Conservation (phyloP, 2,888 invertebrate species). For the Amaurobius ferox region DNA sequence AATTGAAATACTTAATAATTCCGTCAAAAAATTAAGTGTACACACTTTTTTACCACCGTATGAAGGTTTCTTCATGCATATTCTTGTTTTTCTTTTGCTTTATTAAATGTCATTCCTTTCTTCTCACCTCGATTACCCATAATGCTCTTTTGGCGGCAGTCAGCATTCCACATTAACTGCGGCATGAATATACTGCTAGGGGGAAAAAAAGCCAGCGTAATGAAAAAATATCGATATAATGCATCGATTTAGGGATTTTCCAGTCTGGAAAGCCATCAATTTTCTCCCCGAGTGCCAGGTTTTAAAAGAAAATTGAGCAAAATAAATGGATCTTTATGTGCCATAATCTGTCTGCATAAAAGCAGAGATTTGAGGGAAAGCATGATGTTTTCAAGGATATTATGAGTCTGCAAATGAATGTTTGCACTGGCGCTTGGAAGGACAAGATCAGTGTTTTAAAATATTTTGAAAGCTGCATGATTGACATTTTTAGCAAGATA, state of each 20-base stretch:
- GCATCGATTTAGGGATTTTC: conserved; percentile 18
- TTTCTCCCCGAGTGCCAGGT: conserved; percentile 11
- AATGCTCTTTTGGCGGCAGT: neutral
- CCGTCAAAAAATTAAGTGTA: too few relatives aligned
- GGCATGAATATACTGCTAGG: conserved; percentile 1
- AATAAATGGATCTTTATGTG: conserved; percentile 14
- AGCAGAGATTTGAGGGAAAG: neutral
- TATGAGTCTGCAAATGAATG: too few relatives aligned
- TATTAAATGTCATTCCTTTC: neutral
- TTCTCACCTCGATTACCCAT: neutral
- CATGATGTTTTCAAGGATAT: too few relatives aligned
- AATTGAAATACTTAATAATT: too few relatives aligned
- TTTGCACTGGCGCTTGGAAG: too few relatives aligned
- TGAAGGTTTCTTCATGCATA: too few relatives aligned
- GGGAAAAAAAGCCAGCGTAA: neutral
- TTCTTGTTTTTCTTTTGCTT: too few relatives aligned
- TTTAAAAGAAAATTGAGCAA: conserved; percentile 23
- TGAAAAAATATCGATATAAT: conserved; percentile 19
- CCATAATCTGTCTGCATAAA: neutral
- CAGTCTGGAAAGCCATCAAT: neutral
- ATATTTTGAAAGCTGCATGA: too few relatives aligned
- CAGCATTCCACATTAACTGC: too few relatives aligned
- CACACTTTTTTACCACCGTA: too few relatives aligned
- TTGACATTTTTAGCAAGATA: too few relatives aligned
- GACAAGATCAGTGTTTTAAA: too few relatives aligned